Evolutionary conservation across 37 sponge, comb jelly and placozoan species (phyloP), one percentile per base, ranked within the genome.

Genomic region (Geodia barretti): DNA sequence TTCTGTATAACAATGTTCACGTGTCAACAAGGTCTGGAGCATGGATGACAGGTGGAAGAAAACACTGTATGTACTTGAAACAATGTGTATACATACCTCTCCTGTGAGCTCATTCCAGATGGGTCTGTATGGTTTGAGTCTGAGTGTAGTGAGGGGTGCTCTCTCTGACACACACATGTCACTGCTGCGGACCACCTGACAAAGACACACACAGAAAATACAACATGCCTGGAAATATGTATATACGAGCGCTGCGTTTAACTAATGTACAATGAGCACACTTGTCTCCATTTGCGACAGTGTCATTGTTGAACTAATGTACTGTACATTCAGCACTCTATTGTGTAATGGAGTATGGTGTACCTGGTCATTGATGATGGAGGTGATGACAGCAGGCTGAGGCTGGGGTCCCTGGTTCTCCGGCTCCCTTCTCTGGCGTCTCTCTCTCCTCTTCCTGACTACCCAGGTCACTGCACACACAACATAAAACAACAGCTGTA

Each of bases 151-250:
- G 30, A 84, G 80, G 9, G 90, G 90, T 0, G 58, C 72, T 2
- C 97, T 61, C 64, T 94, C 92, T 4, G 95, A 89, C 14, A 97
- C 92, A 0, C 95, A 38, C 4, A 89, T 60, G 41, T 91, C 90
- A 3, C 92, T 73, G 31, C 83, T 82, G 30, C 83, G 26, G 0
- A 72, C 75, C 4, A 88, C 78, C 74, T 73, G 43, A 20, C 38
- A 19, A 21, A 70, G 40, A 70, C 4, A 31, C 60, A 59, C 19
- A 59, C 60, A 14, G 64, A 4, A n/a, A n/a, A n/a, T n/a, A n/a
- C n/a, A n/a, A n/a, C n/a, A n/a, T n/a, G n/a, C n/a, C n/a, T n/a
- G n/a, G n/a, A n/a, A n/a, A n/a, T n/a, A n/a, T n/a, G n/a, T n/a
- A n/a, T n/a, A n/a, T n/a, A n/a, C n/a, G n/a, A n/a, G n/a, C n/a